A percentile compares a stretch with the other conserved stretches of the same genome.
Evolutionary conservation across 2,888 invertebrate species (phyloP).

Genomic region (Philereme vetulata): DNA sequence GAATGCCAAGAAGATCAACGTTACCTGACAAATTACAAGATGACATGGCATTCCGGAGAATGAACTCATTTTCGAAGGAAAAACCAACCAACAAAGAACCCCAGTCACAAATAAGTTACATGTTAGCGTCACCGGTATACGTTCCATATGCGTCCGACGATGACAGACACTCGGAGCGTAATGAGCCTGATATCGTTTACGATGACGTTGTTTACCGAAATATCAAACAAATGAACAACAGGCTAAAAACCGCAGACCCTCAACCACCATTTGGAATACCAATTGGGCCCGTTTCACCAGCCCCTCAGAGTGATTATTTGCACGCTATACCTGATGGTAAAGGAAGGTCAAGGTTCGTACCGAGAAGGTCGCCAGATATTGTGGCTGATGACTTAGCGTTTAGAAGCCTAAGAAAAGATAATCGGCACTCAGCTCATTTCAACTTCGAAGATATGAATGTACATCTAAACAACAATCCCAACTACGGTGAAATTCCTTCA

Average conservation of each 20-base stretch:
- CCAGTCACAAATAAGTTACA: constrained; percentile 85
- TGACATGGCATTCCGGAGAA: constrained; percentile 91
- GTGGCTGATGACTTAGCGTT: constrained; percentile 95
- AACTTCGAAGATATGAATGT: constrained; percentile 76
- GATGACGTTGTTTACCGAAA: constrained; percentile 94
- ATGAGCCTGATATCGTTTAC: constrained; percentile 91
- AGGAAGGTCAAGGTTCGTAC: constrained; percentile 85
- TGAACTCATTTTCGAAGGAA: constrained; percentile 84
- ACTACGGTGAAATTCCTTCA: constrained; percentile 61
- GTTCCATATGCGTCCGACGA: constrained; percentile 77
- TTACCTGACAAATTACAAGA: constrained; percentile 88
- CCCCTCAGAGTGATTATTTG: constrained; percentile 92
- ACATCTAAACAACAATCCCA: constrained; percentile 76
- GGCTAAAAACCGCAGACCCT: constrained; percentile 88
- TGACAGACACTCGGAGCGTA: constrained; percentile 82
- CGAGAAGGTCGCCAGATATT: constrained; percentile 90
- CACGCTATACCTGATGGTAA: constrained; percentile 88
- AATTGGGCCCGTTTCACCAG: constrained; percentile 91
- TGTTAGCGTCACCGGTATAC: constrained; percentile 87
- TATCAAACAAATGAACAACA: constrained; percentile 90
- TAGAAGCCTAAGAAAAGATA: constrained; percentile 92
- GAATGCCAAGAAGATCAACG: constrained; percentile 72
- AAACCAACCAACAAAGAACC: constrained; percentile 69
- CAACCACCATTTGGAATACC: constrained; percentile 97
- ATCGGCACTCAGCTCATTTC: constrained; percentile 81